Evolutionary conservation across 2,797 vertebrate genomes (phyloP).

Genomic region (Mustela erminea): DNA sequence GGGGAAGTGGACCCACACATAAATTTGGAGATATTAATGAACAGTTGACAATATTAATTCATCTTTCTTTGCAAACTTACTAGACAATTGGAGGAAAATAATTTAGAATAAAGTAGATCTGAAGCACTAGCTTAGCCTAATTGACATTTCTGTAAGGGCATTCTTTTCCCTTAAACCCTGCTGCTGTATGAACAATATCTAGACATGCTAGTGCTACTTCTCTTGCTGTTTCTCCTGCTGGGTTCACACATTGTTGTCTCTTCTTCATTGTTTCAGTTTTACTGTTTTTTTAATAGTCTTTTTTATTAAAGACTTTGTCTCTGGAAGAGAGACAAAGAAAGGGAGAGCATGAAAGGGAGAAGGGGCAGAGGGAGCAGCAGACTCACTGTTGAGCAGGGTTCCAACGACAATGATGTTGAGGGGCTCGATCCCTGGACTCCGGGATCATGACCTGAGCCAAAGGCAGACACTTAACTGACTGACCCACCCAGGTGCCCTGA

Average conservation of each 20-base stretch:
- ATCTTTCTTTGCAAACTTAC: background rate
- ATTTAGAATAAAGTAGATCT: background rate
- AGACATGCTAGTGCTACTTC: fast-evolving
- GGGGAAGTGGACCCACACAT: background rate
- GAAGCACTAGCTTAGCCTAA: background rate
- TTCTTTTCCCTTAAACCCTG: background rate
- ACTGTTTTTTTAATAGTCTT: background rate
- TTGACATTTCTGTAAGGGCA: background rate
- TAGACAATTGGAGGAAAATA: background rate
- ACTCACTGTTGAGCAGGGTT: background rate
- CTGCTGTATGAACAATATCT: background rate
- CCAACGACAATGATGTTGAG: background rate
- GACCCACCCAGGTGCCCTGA: background rate
- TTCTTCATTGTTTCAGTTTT: background rate
- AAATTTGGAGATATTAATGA: background rate
- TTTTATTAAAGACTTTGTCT: background rate
- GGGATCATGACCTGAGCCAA: background rate
- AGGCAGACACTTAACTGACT: background rate
- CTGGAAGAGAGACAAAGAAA: background rate
- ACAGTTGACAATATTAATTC: background rate
- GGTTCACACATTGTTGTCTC: background rate
- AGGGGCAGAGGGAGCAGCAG: background rate
- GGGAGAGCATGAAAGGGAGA: background rate
- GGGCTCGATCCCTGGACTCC: background rate
- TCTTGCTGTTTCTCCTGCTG: background rate